Conservation (phyloP, 2,113 vertebrate genomes). For the Lagopus muta region DNA sequence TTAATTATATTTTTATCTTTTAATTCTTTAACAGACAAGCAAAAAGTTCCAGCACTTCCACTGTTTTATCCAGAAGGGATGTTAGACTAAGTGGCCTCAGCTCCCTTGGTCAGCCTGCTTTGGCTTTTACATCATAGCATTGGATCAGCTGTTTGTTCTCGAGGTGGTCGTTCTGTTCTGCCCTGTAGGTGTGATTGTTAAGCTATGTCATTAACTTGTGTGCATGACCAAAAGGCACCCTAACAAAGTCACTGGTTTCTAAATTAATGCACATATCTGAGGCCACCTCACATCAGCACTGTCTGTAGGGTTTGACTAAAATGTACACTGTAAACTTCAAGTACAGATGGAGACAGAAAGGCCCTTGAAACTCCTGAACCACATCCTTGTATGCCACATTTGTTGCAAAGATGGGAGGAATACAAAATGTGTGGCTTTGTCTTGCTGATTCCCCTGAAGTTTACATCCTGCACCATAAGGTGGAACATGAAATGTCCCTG, state of each 20-base stretch:
- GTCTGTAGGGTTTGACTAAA: background rate
- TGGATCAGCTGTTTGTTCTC: slow-evolving; percentile 31
- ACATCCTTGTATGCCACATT: background rate
- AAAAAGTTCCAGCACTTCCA: slow-evolving; percentile 7
- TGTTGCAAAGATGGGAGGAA: background rate
- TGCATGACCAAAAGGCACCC: background rate
- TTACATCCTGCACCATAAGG: background rate
- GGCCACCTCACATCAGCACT: background rate
- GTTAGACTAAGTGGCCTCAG: slow-evolving; percentile 33
- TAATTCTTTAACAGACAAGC: slow-evolving; percentile 52
- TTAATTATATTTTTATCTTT: slow-evolving; percentile 38
- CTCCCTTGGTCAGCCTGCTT: slow-evolving; percentile 35
- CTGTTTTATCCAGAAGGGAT: slow-evolving; percentile 36
- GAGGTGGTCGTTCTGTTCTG: slow-evolving; percentile 25
- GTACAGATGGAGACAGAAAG: background rate
- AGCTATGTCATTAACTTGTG: background rate
- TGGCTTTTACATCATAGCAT: background rate
- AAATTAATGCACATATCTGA: background rate
- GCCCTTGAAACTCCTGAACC: background rate
- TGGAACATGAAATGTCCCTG: background rate
- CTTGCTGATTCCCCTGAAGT: background rate
- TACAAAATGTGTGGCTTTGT: background rate
- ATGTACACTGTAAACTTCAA: background rate
- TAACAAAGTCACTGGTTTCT: background rate
- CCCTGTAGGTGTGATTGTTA: background rate